These are phyloP conservation scores for Dolichomitus sp. DNA, from an alignment of 2,888 invertebrate species.

Conservation along the genomic window DNA sequence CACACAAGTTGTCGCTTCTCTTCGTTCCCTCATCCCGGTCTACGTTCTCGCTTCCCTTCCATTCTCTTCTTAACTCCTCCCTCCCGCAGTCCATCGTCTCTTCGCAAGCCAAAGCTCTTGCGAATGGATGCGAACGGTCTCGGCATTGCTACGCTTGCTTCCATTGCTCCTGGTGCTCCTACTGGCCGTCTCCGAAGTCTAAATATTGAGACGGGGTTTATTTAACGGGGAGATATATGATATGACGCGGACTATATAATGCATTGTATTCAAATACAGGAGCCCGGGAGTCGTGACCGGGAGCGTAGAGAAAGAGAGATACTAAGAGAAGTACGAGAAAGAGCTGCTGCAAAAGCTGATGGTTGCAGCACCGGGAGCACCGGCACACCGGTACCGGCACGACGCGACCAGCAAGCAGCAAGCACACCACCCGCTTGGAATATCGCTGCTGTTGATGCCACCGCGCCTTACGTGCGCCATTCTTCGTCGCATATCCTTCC, in stretches of 20 bases:
- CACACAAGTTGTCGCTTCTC: slow-evolving; percentile 70
- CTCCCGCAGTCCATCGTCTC: slow-evolving; percentile 30
- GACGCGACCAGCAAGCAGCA: slow-evolving; percentile 42
- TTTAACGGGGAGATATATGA: slow-evolving; percentile 86
- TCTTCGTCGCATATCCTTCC: slow-evolving; percentile 64
- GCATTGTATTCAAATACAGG: slow-evolving; percentile 86
- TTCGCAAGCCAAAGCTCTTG: slow-evolving; percentile 44
- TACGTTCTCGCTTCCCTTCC: background rate
- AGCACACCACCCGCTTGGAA: slow-evolving; percentile 67
- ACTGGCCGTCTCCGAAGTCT: slow-evolving; percentile 79
- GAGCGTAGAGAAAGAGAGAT: slow-evolving; percentile 76
- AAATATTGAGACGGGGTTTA: slow-evolving; percentile 86
- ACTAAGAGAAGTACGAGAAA: slow-evolving; percentile 28
- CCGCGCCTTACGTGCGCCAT: slow-evolving; percentile 73
- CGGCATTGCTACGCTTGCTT: slow-evolving; percentile 52
- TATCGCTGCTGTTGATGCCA: slow-evolving; percentile 69
- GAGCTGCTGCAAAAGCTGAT: slow-evolving; percentile 46
- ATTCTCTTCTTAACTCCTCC: background rate
- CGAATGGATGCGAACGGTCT: slow-evolving; percentile 39
- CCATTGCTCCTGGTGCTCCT: slow-evolving; percentile 44
- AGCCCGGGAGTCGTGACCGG: slow-evolving; percentile 85
- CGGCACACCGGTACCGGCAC: slow-evolving; percentile 57
- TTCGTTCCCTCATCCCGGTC: slow-evolving; percentile 10
- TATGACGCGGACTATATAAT: slow-evolving; percentile 86
- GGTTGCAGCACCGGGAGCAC: slow-evolving; percentile 53